Percentiles rank a stretch among this genome's conserved stretches.
These are phyloP conservation scores for Bombus sylvicola DNA, from an alignment of 1,140 invertebrate genomes.

Conservation along the genomic window DNA sequence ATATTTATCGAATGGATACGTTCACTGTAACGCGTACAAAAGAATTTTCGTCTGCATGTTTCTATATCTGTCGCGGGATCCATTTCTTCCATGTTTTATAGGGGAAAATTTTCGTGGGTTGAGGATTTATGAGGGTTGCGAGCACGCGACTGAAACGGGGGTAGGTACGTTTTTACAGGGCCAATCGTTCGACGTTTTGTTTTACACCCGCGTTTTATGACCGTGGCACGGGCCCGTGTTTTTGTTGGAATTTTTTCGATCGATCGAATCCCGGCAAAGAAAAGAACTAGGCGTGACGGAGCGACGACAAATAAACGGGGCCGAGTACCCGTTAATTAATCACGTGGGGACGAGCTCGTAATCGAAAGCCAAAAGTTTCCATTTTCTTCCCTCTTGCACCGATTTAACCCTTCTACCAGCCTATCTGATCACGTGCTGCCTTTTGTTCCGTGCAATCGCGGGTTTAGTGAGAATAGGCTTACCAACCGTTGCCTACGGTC, in stretches of 20 bases:
- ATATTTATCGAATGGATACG: neutral
- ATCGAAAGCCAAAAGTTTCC: conserved; percentile 5
- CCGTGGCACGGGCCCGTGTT: neutral
- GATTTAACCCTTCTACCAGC: neutral
- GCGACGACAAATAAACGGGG: conserved; percentile 12
- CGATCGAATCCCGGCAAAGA: conserved; percentile 14
- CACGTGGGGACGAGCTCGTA: conserved; percentile 1
- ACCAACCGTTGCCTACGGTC: neutral
- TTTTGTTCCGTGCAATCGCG: neutral
- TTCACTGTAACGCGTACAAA: neutral
- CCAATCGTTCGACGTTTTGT: conserved; percentile 21
- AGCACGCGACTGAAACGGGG: neutral
- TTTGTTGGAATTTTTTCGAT: conserved; percentile 25
- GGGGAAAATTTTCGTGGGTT: neutral
- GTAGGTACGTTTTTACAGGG: neutral
- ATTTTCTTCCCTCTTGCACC: neutral
- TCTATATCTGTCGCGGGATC: neutral
- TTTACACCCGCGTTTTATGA: conserved; percentile 21
- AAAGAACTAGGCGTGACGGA: conserved; percentile 1
- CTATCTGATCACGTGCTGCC: neutral
- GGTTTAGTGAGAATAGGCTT: neutral
- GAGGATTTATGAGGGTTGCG: neutral
- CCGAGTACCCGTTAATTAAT: conserved; percentile 27
- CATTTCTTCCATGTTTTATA: conserved; percentile 5
- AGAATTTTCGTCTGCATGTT: neutral